phyloP scores from a whole-genome alignment of 2,888 invertebrate genomes.

The Macaria liturata region DNA sequence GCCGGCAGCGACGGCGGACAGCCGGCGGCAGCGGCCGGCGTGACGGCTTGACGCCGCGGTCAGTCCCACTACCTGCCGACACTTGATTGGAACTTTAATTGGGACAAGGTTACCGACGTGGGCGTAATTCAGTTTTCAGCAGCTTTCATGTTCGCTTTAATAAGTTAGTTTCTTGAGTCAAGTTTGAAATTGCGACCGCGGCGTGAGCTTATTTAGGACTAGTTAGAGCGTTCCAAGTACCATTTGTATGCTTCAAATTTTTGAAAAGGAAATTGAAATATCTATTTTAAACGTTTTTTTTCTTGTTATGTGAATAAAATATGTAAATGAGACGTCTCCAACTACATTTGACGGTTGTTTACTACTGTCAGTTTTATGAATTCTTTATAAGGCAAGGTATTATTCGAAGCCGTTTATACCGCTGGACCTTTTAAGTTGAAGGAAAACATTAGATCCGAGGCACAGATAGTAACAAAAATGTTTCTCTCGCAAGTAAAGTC shows the following conservation, averaged over 20 bases:
- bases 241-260: background rate
- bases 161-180: conserved; percentile 40
- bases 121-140: conserved; percentile 51
- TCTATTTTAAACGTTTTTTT: too few species aligned
- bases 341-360: too few species aligned
- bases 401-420: too few species aligned
- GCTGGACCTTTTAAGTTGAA: too few species aligned
- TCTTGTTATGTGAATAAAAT: too few species aligned
- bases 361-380: too few species aligned
- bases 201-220: conserved; percentile 5
- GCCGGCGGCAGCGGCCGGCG: conserved; percentile 53
- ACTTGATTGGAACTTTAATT: conserved; percentile 79
- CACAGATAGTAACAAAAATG: too few species aligned
- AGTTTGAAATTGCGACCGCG: conserved; percentile 25
- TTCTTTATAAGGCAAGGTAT: too few species aligned
- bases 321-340: too few species aligned
- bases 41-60: conserved; percentile 54
- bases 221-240: conserved; percentile 5
- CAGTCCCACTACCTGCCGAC: conserved; percentile 70
- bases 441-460: too few species aligned
- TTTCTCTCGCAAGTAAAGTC: conserved; percentile 2
- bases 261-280: background rate
- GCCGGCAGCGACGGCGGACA: conserved; percentile 43
- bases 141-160: conserved; percentile 37
- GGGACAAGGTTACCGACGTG: conserved; percentile 72